Conservation (phyloP, 2,888 invertebrate genomes). For the Ferrisia virgata region DNA sequence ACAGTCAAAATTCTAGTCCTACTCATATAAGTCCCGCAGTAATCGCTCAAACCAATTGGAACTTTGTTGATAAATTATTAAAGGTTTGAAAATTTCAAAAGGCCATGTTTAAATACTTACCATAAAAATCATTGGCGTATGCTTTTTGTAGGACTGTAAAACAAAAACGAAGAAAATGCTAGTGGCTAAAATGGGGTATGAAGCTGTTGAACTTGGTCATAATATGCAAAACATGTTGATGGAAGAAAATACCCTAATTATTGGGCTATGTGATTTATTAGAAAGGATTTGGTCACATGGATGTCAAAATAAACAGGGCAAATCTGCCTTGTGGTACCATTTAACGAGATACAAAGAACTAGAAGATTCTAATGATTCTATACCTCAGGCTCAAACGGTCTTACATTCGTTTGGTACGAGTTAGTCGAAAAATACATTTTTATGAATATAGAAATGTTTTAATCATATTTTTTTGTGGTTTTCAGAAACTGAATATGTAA, state of each 20-base stretch:
- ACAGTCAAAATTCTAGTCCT: constrained; percentile 44
- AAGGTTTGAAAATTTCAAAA: constrained; percentile 62
- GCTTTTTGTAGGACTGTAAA: constrained; percentile 71
- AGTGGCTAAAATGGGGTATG: constrained; percentile 97
- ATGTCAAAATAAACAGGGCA: constrained; percentile 90
- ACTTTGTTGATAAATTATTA: constrained; percentile 93
- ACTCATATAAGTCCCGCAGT: constrained; percentile 69
- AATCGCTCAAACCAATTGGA: constrained; percentile 95
- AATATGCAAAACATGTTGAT: constrained; percentile 59
- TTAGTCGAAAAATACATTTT: neutral
- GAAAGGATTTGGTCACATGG: constrained; percentile 99
- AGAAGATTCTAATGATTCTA: constrained; percentile 58
- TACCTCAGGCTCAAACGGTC: neutral
- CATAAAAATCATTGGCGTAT: neutral
- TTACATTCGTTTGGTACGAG: neutral
- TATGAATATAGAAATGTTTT: neutral
- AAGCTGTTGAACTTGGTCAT: constrained; percentile 91
- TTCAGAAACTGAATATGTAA: constrained; percentile 25
- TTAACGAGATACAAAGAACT: constrained; percentile 83
- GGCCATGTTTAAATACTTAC: neutral
- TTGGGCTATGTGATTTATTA: constrained; percentile 93
- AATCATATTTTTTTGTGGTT: neutral
- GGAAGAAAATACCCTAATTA: constrained; percentile 96
- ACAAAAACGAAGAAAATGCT: constrained; percentile 96
- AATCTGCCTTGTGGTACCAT: constrained; percentile 96